These are phyloP conservation scores for Lathronympha strigana DNA, from an alignment of 2,888 invertebrate genomes.

Conservation along the genomic window DNA sequence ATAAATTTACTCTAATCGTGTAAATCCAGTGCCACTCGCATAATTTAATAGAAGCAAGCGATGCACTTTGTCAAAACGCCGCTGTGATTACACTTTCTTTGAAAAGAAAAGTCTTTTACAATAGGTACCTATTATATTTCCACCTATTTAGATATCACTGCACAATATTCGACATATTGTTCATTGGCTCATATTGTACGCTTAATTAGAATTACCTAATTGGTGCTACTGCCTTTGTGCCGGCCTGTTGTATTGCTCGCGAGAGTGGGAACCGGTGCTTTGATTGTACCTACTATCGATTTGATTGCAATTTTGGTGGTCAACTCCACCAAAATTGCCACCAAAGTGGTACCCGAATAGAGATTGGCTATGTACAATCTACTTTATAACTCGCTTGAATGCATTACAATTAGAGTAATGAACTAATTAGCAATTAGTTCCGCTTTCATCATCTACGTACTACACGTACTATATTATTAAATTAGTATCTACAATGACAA, in stretches of 20 bases:
- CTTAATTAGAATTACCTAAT: slow-evolving; percentile 72
- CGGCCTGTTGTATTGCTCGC: slow-evolving; percentile 62
- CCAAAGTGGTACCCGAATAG: not conserved
- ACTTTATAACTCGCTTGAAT: not conserved
- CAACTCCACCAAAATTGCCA: slow-evolving; percentile 36
- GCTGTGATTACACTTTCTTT: slow-evolving; percentile 32
- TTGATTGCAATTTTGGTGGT: slow-evolving; percentile 49
- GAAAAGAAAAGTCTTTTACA: slow-evolving; percentile 38
- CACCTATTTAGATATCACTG: slow-evolving; percentile 16
- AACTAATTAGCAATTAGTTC: slow-evolving; percentile 18
- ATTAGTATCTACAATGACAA: slow-evolving; percentile 13
- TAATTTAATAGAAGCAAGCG: slow-evolving; percentile 71
- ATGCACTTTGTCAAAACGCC: slow-evolving; percentile 57
- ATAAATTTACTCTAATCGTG: slow-evolving; percentile 80
- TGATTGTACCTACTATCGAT: slow-evolving; percentile 63
- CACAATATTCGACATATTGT: slow-evolving; percentile 42
- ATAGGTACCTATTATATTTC: not conserved
- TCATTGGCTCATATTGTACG: slow-evolving; percentile 63
- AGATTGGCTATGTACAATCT: slow-evolving; percentile 1
- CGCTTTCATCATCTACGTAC: slow-evolving; percentile 3
- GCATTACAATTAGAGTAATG: not conserved
- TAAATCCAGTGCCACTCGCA: slow-evolving; percentile 75
- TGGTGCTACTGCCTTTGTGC: slow-evolving; percentile 61
- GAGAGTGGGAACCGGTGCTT: slow-evolving; percentile 57
- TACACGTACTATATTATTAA: too few species aligned